Evolutionary conservation across 2,888 invertebrate genomes (phyloP).

Genomic region (Euspilapteryx auroguttella): DNA sequence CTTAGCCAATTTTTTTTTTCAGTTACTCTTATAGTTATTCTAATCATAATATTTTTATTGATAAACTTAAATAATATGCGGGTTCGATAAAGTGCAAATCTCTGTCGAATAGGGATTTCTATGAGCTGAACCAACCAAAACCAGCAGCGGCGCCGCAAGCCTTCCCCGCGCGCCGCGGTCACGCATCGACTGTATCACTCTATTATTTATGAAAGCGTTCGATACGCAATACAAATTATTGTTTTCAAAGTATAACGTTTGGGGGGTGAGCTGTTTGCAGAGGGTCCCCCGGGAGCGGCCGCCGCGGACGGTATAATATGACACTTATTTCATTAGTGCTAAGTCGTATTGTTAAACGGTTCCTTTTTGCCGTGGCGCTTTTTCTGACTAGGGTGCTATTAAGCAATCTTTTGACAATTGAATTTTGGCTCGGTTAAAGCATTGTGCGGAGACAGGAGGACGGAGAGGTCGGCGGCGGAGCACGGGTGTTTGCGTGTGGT

Average conservation of each 20-base stretch:
- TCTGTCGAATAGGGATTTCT: too few species aligned
- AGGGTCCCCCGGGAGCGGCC: slow-evolving; percentile 45
- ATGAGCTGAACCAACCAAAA: too few species aligned
- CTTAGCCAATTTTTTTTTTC: too few species aligned
- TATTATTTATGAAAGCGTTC: slow-evolving; percentile 60
- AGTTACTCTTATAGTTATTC: too few species aligned
- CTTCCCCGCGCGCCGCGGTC: slow-evolving; percentile 16
- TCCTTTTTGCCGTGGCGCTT: slow-evolving; percentile 21
- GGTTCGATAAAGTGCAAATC: too few species aligned
- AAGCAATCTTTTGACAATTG: slow-evolving; percentile 57
- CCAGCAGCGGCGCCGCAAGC: too few species aligned
- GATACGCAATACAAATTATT: slow-evolving; percentile 63
- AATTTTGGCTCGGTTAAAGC: slow-evolving; percentile 43
- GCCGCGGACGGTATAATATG: slow-evolving; percentile 20
- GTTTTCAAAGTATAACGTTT: slow-evolving; percentile 63
- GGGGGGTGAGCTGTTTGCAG: slow-evolving; percentile 55
- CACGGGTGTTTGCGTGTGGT: slow-evolving; percentile 58
- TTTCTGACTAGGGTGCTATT: slow-evolving; percentile 43
- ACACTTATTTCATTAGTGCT: slow-evolving; percentile 22
- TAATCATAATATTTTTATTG: too few species aligned
- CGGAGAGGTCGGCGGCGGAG: slow-evolving; percentile 17
- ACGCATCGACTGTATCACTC: slow-evolving; percentile 49
- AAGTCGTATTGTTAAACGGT: slow-evolving; percentile 24
- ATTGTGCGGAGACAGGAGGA: slow-evolving; percentile 41
- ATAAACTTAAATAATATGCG: too few species aligned